Conservation (phyloP, 2,797 vertebrate genomes). For the Micropoecilia bifurca region DNA sequence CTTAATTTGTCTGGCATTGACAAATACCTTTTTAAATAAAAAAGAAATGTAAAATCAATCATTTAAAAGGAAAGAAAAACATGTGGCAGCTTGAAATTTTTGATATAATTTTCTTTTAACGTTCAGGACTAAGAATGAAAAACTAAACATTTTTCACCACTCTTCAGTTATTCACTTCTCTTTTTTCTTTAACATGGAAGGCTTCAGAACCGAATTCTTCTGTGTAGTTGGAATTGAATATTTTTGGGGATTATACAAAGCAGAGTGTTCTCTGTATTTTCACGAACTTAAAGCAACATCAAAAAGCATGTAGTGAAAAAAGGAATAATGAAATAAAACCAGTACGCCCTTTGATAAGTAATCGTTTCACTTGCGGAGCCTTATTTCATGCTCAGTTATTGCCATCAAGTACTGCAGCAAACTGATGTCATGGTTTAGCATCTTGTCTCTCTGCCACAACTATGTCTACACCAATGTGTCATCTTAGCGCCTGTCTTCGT, state of each 20-base stretch:
- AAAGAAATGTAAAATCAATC: not conserved
- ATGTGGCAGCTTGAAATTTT: not conserved
- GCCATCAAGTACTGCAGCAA: slow-evolving; percentile 24
- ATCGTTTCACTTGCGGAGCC: slow-evolving; percentile 20
- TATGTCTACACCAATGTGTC: slow-evolving; percentile 7
- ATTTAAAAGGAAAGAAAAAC: not conserved
- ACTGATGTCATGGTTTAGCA: slow-evolving; percentile 26
- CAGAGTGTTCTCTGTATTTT: not conserved
- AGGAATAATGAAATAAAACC: slow-evolving; percentile 12
- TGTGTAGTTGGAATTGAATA: not conserved
- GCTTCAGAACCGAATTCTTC: not conserved
- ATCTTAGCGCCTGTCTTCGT: slow-evolving; percentile 3
- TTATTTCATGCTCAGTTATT: slow-evolving; percentile 55
- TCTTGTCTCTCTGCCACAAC: slow-evolving; percentile 16
- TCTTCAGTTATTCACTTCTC: not conserved
- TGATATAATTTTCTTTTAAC: not conserved
- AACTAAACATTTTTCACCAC: not conserved
- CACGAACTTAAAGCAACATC: not conserved
- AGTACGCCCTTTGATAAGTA: slow-evolving; percentile 6
- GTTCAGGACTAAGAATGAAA: not conserved
- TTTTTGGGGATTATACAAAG: slow-evolving; percentile 1
- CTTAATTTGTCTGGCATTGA: not conserved
- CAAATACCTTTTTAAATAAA: not conserved
- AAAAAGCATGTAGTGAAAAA: not conserved
- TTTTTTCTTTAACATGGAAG: not conserved